Base-by-base conservation (phyloP, 2,113 vertebrate genomes). In the Actenoides hombroni region DNA sequence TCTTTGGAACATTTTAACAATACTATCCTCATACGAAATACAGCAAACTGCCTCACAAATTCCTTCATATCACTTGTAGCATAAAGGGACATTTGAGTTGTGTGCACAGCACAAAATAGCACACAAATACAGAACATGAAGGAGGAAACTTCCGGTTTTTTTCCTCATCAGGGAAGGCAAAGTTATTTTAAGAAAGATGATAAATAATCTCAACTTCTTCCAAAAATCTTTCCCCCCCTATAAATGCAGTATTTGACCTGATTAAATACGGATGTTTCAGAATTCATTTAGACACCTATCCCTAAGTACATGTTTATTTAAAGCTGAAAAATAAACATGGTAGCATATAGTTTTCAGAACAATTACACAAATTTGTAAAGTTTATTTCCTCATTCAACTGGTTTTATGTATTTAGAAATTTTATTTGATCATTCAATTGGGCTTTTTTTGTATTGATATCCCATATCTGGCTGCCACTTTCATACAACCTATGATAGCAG, bases 1-100 rank as follows among this genome's bases (percentile, higher is more conserved):
- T 93, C 54, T 95, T 88, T 95, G 86, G 68, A 95, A 91, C 54
- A 68, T 79, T 93, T 96, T 92, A 96, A 92, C 89, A 95, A 83
- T 89, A 85, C 76, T 91, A 90, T 35, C 74, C 76, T 91, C 91
- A 89, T 71, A 90, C 9, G 14, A 97, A 97, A 97, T 95, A 96
- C 91, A 95, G 88, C 73, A 90, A 89, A 95, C 88, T 91, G 76
- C 71, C 83, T 88, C 95, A 95, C 91, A 92, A 85, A 95, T 87
- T 86, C 60, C 59, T 87, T 61, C 51, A 75, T 77, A 92, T 95
- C 93, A 95, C 93, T 93, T 94, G 89, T 24, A 76, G 63, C 44
- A 69, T 42, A 91, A 94, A 91, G 42, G 65, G 59, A 84, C 48
- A 76, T 40, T 94, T 90, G 60, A 64, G 21, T 11, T 96, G 83